Percentiles rank a stretch among this genome's conserved stretches.
Evolutionary conservation across 2,888 invertebrate genomes (phyloP).

Genomic region (Asteroscopus sphinx): DNA sequence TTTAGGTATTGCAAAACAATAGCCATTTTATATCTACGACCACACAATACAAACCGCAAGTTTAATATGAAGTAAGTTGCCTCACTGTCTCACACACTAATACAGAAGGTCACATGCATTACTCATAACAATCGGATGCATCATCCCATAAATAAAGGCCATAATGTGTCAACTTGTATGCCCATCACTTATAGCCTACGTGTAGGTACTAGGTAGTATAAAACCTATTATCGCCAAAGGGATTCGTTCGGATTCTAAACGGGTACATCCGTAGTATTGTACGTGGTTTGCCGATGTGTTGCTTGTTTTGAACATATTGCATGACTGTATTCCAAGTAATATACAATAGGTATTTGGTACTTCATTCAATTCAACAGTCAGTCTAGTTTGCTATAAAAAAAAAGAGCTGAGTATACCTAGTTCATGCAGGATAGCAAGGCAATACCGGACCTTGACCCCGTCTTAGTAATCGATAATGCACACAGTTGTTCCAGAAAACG

Average conservation of each 20-base stretch:
- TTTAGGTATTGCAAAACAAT: not conserved
- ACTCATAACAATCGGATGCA: conserved; percentile 17
- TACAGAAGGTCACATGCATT: conserved; percentile 19
- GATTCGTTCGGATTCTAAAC: conserved; percentile 11
- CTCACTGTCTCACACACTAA: conserved; percentile 14
- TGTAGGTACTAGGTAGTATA: conserved; percentile 10
- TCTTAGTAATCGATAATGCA: too few relatives aligned
- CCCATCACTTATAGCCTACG: not conserved
- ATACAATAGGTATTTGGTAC: too few relatives aligned
- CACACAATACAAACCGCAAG: conserved; percentile 12
- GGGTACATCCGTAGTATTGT: conserved; percentile 12
- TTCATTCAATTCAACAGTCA: too few relatives aligned
- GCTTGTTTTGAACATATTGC: too few relatives aligned
- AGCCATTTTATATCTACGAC: not conserved
- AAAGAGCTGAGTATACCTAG: too few relatives aligned
- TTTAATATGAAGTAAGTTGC: not conserved
- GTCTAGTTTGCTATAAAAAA: too few relatives aligned
- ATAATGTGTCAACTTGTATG: conserved; percentile 18
- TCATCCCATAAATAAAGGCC: not conserved
- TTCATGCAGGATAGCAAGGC: too few relatives aligned
- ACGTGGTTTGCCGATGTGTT: conserved; percentile 8
- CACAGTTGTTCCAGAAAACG: too few relatives aligned
- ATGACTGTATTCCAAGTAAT: too few relatives aligned
- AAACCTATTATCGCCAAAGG: not conserved
- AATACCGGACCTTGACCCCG: too few relatives aligned